These are phyloP conservation scores for Drosophila persimilis DNA, from an alignment of 1,140 invertebrate genomes.

Conservation along the genomic window DNA sequence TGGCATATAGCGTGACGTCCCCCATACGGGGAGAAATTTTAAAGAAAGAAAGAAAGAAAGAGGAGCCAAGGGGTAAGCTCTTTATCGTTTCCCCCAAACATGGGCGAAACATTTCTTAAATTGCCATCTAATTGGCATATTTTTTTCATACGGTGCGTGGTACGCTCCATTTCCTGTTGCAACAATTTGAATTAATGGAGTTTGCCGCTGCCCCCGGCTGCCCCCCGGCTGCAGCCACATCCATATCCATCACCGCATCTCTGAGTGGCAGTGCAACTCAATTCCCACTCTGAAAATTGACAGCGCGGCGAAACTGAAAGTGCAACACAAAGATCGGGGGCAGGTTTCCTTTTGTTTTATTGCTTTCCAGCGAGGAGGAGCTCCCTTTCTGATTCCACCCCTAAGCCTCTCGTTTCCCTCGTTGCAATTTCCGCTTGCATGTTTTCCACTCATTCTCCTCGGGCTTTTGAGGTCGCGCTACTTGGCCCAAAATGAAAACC, in stretches of 20 bases:
- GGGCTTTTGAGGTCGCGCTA: constrained; percentile 56
- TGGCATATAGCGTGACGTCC: constrained; percentile 1
- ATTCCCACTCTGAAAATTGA: constrained; percentile 36
- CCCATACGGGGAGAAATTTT: neutral
- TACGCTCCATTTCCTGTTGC: constrained; percentile 67
- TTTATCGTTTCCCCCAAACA: constrained; percentile 1
- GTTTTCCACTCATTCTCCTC: constrained; percentile 22
- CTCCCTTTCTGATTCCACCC: constrained; percentile 5
- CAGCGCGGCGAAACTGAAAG: constrained; percentile 50
- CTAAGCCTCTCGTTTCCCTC: constrained; percentile 14
- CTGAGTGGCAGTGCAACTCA: constrained; percentile 6
- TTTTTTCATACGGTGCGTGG: constrained; percentile 59
- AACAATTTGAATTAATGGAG: constrained; percentile 64
- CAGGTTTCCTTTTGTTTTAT: constrained; percentile 53
- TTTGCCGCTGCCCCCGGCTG: neutral
- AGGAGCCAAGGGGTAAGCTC: neutral
- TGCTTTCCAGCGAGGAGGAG: constrained; percentile 21
- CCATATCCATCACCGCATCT: neutral
- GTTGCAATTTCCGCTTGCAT: constrained; percentile 51
- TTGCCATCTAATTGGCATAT: constrained; percentile 65
- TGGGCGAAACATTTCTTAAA: constrained; percentile 52
- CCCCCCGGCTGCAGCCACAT: neutral
- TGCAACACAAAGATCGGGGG: constrained; percentile 28
- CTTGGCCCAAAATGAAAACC: constrained; percentile 47
- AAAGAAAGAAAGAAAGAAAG: constrained; percentile 8